Base-by-base conservation (phyloP, 2,797 vertebrate genomes). In the Lithobates sylvaticus region DNA sequence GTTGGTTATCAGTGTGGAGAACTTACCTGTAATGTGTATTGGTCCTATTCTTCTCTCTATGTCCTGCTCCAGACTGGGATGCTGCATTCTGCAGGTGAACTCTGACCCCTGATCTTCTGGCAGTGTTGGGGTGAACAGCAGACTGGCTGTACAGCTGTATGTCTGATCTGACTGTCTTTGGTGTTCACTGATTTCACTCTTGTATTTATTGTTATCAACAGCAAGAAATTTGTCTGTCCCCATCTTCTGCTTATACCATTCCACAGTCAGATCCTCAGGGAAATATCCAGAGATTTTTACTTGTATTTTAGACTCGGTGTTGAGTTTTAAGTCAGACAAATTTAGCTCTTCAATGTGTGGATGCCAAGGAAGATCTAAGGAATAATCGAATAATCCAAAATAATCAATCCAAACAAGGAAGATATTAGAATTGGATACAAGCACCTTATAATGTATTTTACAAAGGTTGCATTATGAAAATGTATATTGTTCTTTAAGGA, bases 11-110 rank as follows among this genome's bases (percentile, higher is more conserved):
- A 44, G 42, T 44, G 42, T 44, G 7, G 42, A 44, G 10, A 10
- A 50, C 47, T 61, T 39, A 76, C 74, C 27, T 1, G 5, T 29
- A n/a, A 83, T 26, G 13, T 29, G 16, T 75, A 83, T 26, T 5
- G 34, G n/a, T 75, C 81, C 72, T 42, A 16, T 23, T 26, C 72
- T 75, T 5, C 81, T 68, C 72, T 83, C 72, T 67, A 83, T 67
- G 10, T 1, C 1, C 3, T 36, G 1, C 70, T 9, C 0, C 3
- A 72, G 32, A 27, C 5, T 72, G 70, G 70, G 74, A 58, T 84
- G 82, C 18, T 26, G 21, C 10, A 84, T 74, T 70, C 13, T 77
- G 47, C 82, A 84, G 29, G 70, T 70, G 32, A 58, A 76, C 32
- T 70, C 42, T 21, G 34, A 36, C 21, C 70, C 15, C 2, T 72